A percentile compares a stretch with the other conserved stretches of the same genome.
phyloP scores from a whole-genome alignment of 2,797 vertebrate genomes.

The Bradypodion ventrale region DNA sequence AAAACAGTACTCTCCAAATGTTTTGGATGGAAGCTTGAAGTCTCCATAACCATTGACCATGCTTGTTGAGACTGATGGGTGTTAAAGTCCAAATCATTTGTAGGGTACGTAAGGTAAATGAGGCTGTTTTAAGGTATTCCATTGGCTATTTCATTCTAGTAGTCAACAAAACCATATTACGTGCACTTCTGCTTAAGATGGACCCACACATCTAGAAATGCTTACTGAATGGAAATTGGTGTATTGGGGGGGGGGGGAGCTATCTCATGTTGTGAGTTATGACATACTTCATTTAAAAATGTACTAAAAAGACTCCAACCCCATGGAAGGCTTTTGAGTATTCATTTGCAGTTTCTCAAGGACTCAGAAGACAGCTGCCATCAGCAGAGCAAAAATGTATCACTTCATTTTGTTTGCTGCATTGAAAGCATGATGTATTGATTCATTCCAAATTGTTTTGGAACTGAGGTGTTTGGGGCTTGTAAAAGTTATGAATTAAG shows the following conservation, averaged over 20 bases:
- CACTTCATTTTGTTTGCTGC: constrained; percentile 49
- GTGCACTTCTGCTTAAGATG: constrained; percentile 33
- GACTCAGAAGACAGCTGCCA: constrained; percentile 66
- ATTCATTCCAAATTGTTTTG: constrained; percentile 68
- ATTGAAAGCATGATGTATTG: constrained; percentile 55
- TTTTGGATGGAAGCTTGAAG: not conserved
- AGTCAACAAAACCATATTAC: constrained; percentile 46
- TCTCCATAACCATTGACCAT: not conserved
- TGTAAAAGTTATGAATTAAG: constrained; percentile 67
- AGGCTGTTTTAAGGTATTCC: not conserved
- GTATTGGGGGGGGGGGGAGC: constrained; percentile 24
- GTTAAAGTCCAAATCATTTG: not conserved
- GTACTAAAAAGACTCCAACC: constrained; percentile 78
- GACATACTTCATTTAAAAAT: constrained; percentile 64
- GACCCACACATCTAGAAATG: constrained; percentile 65
- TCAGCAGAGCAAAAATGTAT: constrained; percentile 54
- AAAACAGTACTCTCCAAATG: not conserved
- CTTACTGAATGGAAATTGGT: constrained; percentile 1
- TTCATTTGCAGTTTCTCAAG: constrained; percentile 82
- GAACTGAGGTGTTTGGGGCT: constrained; percentile 55
- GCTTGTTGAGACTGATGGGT: not conserved
- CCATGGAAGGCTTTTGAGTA: constrained; percentile 72
- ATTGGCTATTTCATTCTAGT: constrained; percentile 46
- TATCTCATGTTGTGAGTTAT: constrained; percentile 71
- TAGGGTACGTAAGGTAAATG: not conserved